Evolutionary conservation across 2,797 vertebrate species (phyloP).

Genomic region (Mus caroli): DNA sequence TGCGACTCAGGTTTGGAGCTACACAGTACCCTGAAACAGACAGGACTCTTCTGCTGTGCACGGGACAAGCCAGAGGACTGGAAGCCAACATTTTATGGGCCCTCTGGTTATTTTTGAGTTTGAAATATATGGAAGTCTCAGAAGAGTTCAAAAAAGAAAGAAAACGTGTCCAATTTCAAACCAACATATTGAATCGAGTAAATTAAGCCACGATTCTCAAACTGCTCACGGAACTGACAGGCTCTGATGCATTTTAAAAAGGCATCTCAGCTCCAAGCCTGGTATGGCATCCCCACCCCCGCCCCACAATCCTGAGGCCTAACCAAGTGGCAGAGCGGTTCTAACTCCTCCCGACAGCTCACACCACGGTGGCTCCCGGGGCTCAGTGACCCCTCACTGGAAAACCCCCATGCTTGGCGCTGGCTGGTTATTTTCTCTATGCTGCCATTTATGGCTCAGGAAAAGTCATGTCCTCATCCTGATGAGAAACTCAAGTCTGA

Average conservation of each 20-base stretch:
- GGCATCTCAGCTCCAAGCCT: conserved; percentile 48
- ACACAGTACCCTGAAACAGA: background rate
- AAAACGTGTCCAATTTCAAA: conserved; percentile 74
- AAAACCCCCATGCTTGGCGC: accelerated
- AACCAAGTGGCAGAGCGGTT: background rate
- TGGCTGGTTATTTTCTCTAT: background rate
- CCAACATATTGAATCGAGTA: conserved; percentile 74
- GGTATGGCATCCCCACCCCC: background rate
- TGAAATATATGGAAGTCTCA: conserved; percentile 74
- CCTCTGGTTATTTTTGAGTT: conserved; percentile 69
- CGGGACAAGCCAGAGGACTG: background rate
- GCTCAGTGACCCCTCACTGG: background rate
- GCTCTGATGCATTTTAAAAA: conserved; percentile 73
- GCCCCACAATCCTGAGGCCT: background rate
- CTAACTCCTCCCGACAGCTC: background rate
- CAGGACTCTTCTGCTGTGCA: background rate
- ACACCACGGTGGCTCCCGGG: background rate
- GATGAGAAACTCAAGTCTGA: background rate
- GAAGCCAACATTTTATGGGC: conserved; percentile 36
- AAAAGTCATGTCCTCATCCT: background rate
- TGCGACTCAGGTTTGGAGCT: background rate
- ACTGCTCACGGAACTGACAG: conserved; percentile 73
- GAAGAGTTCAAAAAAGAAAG: conserved; percentile 78
- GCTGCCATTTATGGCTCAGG: background rate
- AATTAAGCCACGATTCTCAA: conserved; percentile 73